Percentiles rank a stretch among this genome's conserved stretches.
phyloP scores from a whole-genome alignment of 92 coral and sea anemone genomes.

The Desmophyllum pertusum region DNA sequence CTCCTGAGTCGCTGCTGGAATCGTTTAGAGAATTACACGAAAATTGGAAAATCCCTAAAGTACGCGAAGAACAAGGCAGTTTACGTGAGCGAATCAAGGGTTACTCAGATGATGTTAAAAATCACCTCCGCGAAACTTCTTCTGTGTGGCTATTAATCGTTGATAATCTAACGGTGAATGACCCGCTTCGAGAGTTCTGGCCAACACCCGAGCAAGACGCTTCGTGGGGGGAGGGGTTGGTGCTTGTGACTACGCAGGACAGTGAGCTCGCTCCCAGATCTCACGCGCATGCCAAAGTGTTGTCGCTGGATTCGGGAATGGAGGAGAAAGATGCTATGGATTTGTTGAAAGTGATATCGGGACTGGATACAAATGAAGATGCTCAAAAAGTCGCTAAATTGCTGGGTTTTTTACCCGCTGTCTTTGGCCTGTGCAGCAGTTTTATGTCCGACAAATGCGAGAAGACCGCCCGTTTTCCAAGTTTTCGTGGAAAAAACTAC shows the following conservation, averaged over 20 bases:
- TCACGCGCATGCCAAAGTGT: constrained; percentile 58
- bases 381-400: constrained; percentile 41
- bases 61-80: constrained; percentile 20
- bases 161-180: constrained; percentile 69
- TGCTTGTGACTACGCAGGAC: constrained; percentile 89
- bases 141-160: constrained; percentile 78
- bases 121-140: constrained; percentile 32
- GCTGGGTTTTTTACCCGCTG: constrained; percentile 77
- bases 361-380: constrained; percentile 52
- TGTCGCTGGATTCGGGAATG: constrained; percentile 80
- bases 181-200: constrained; percentile 75
- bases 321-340: constrained; percentile 69
- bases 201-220: constrained; percentile 73
- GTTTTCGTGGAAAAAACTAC: constrained; percentile 78
- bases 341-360: constrained; percentile 64
- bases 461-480: constrained; percentile 77
- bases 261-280: constrained; percentile 73
- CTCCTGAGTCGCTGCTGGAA: constrained; percentile 70
- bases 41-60: constrained; percentile 39
- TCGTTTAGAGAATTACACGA: constrained; percentile 63
- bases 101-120: constrained; percentile 51
- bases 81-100: constrained; percentile 29
- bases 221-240: constrained; percentile 84
- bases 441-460: constrained; percentile 79
- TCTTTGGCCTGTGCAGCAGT: constrained; percentile 94